phyloP scores from a whole-genome alignment of 1,140 invertebrate genomes.

The Drosophila trapezifrons region DNA sequence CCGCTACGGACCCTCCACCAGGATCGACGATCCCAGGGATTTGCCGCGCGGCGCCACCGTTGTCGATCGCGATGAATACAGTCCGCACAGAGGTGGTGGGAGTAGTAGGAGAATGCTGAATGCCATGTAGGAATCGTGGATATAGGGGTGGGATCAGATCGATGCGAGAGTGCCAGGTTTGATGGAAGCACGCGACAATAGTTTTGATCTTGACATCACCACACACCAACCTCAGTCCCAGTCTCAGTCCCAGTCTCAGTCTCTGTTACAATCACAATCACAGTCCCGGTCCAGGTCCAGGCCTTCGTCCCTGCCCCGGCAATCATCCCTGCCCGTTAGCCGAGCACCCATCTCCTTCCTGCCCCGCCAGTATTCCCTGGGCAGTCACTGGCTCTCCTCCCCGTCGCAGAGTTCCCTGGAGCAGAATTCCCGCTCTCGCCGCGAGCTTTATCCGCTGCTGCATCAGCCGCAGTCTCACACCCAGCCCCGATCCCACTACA shows the following conservation, averaged over 20 bases:
- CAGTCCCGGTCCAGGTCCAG: slow-evolving; percentile 21
- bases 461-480: slow-evolving; percentile 66
- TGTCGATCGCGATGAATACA: slow-evolving; percentile 84
- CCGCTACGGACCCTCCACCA: slow-evolving; percentile 70
- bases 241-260: slow-evolving; percentile 25
- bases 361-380: slow-evolving; percentile 30
- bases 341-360: slow-evolving; percentile 20
- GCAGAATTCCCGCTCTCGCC: slow-evolving; percentile 33
- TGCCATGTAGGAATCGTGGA: slow-evolving; percentile 85
- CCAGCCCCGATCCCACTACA: slow-evolving; percentile 44
- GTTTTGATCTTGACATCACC: slow-evolving; percentile 79
- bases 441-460: slow-evolving; percentile 68
- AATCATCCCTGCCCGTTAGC: slow-evolving; percentile 34
- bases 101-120: slow-evolving; percentile 84
- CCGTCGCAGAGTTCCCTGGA: slow-evolving; percentile 41
- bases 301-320: slow-evolving; percentile 38
- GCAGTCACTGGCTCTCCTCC: slow-evolving; percentile 62
- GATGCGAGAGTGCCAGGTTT: slow-evolving; percentile 81
- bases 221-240: slow-evolving; percentile 47
- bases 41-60: slow-evolving; percentile 64
- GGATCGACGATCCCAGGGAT: slow-evolving; percentile 69
- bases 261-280: slow-evolving; percentile 30
- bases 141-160: slow-evolving; percentile 84
- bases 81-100: slow-evolving; percentile 84
- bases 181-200: slow-evolving; percentile 80